These are phyloP conservation scores for Onychomys arenicola DNA, from an alignment of 2,797 vertebrate genomes.

Conservation along the genomic window DNA sequence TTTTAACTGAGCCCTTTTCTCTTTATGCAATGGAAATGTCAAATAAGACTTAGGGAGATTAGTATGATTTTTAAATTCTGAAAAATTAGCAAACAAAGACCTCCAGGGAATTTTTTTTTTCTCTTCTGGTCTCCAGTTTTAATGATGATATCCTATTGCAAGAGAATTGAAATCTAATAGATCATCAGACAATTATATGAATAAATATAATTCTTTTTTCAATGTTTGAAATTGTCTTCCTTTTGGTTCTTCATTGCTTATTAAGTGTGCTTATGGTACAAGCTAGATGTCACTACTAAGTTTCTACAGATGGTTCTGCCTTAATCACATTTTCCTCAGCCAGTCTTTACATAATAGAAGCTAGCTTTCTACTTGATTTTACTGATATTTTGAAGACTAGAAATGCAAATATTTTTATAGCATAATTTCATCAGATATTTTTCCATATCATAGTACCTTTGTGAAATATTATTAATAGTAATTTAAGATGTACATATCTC, in stretches of 20 bases:
- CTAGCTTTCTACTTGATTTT: conserved; percentile 61
- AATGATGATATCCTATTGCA: conserved; percentile 67
- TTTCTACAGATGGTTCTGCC: conserved; percentile 70
- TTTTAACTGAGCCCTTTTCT: conserved; percentile 50
- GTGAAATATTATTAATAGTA: conserved; percentile 20
- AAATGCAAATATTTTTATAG: conserved; percentile 69
- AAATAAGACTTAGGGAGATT: conserved; percentile 39
- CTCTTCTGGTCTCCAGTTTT: conserved; percentile 73
- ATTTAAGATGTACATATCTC: conserved; percentile 2
- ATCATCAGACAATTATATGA: conserved; percentile 73
- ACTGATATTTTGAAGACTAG: conserved; percentile 51
- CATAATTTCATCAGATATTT: conserved; percentile 50
- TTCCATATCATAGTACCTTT: conserved; percentile 22
- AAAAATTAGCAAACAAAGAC: conserved; percentile 68
- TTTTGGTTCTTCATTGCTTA: conserved; percentile 81
- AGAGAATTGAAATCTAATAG: conserved; percentile 76
- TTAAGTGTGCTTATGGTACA: conserved; percentile 60
- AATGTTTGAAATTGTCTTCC: conserved; percentile 76
- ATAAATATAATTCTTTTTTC: conserved; percentile 75
- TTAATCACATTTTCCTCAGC: conserved; percentile 40
- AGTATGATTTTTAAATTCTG: conserved; percentile 65
- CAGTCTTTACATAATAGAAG: conserved; percentile 51
- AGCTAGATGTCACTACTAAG: conserved; percentile 73
- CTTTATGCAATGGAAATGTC: conserved; percentile 10
- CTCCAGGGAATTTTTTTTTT: conserved; percentile 72